phyloP scores from a whole-genome alignment of 1,140 invertebrate genomes.

The Pseudomyrmex sp. region DNA sequence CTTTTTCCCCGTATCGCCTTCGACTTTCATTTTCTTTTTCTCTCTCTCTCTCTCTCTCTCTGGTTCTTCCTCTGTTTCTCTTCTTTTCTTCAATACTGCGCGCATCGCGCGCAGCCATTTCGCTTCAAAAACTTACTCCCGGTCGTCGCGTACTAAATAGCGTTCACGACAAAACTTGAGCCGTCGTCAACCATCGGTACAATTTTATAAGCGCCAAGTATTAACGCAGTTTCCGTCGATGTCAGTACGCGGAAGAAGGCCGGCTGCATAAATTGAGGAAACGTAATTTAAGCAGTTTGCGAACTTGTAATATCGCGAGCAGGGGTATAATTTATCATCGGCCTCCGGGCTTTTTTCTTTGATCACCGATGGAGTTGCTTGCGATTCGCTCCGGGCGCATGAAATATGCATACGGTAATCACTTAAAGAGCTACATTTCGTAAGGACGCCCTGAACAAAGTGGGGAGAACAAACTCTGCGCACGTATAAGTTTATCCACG shows the following conservation, averaged over 20 bases:
- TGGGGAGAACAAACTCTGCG: neutral
- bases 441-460: slow-evolving; percentile 14
- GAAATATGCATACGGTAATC: slow-evolving; percentile 59
- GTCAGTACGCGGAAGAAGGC: slow-evolving; percentile 7
- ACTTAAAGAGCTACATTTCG: slow-evolving; percentile 44
- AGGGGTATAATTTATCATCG: slow-evolving; percentile 25
- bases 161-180: slow-evolving; percentile 45
- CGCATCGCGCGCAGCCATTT: slow-evolving; percentile 32
- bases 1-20: slow-evolving; percentile 75
- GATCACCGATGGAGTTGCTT: slow-evolving; percentile 34
- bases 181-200: slow-evolving; percentile 50
- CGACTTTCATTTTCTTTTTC: slow-evolving; percentile 45
- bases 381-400: slow-evolving; percentile 2
- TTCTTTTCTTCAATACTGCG: slow-evolving; percentile 52
- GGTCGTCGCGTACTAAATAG: slow-evolving; percentile 14
- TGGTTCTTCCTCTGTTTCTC: slow-evolving; percentile 21
- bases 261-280: slow-evolving; percentile 59
- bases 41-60: neutral
- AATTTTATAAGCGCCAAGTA: slow-evolving; percentile 49
- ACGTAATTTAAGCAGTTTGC: slow-evolving; percentile 52
- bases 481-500: neutral
- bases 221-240: slow-evolving; percentile 47
- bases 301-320: slow-evolving; percentile 51
- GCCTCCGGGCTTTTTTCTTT: slow-evolving; percentile 21
- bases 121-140: slow-evolving; percentile 33